phyloP scores from a whole-genome alignment of 1,140 invertebrate species.

The Brevipalpus yothersi region DNA sequence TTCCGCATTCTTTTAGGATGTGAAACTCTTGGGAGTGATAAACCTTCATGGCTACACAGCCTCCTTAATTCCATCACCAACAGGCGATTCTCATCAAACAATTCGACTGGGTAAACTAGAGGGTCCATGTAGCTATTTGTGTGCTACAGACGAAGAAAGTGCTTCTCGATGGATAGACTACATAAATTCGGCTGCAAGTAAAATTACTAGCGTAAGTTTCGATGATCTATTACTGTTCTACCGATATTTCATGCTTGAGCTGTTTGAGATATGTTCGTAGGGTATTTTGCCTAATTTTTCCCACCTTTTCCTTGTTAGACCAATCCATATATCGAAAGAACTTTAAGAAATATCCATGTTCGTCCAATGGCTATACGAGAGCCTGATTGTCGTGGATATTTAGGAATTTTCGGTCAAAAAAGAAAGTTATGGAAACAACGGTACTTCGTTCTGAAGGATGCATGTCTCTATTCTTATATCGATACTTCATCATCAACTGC shows the following conservation, averaged over 20 bases:
- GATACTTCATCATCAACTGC: conserved; percentile 58
- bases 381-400: conserved; percentile 70
- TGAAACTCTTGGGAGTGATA: conserved; percentile 61
- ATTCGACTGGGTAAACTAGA: background rate
- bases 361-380: conserved; percentile 35
- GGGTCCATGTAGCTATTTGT: conserved; percentile 34
- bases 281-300: background rate
- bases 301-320: conserved; percentile 23
- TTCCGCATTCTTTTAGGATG: conserved; percentile 11
- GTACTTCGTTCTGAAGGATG: conserved; percentile 84
- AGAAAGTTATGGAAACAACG: conserved; percentile 56
- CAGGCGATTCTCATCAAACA: background rate
- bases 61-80: conserved; percentile 29
- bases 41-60: conserved; percentile 60
- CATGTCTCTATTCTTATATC: conserved; percentile 77
- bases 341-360: conserved; percentile 23
- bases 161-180: conserved; percentile 28
- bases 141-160: conserved; percentile 47
- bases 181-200: conserved; percentile 26
- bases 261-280: too few species aligned
- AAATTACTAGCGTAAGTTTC: conserved; percentile 17
- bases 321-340: conserved; percentile 49
- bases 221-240: background rate
- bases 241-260: background rate
- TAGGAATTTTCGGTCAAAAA: conserved; percentile 41